Evolutionary conservation across 2,797 vertebrate species (phyloP), one percentile per base, ranked within the genome.

Genomic region (Morus bassanus): DNA sequence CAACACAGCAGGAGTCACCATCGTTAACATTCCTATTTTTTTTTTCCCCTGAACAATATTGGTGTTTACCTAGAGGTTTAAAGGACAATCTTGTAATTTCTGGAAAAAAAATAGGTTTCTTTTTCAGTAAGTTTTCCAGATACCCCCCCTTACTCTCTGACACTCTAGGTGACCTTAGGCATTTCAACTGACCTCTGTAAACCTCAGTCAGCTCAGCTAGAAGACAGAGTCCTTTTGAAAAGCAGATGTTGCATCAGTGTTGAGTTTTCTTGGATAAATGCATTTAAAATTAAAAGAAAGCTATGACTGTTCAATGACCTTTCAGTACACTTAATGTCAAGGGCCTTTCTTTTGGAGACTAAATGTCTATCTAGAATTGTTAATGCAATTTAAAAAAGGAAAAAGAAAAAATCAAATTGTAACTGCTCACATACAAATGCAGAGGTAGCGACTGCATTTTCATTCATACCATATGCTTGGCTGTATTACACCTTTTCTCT

Each of bases 221-320:
- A 94, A 95, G 79, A 88, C 76, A 92, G 63, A 91, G 64, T 27
- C 75, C 35, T 57, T 95, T 93, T 96, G 89, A 95, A 96, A 96
- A 91, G 79, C 87, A 96, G 89, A 94, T 94, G 85, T 64, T 92
- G 63, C 41, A 90, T 70, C 87, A 96, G 87, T 50, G 67, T 63
- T 64, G 72, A 28, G 3, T 88, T 96, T 93, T 91, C 92, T 69
- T 88, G 79, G 94, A 88, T 88, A 97, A 97, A 95, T 77, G 67
- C 73, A 94, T 93, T 93, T 93, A 90, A 96, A 96, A 96, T 95
- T 92, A 94, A 96, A 96, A 96, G 85, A 91, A 95, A 96, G 87
- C 91, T 92, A 88, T 69, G 92, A 91, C 93, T 95, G 91, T 76
- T 91, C 89, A 82, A 81, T 86, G 95, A 96, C 95, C 97, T 97